Evolutionary conservation across 53 echinoderm and acorn worm genomes (phyloP).

Genomic region (Luidia sarsii): DNA sequence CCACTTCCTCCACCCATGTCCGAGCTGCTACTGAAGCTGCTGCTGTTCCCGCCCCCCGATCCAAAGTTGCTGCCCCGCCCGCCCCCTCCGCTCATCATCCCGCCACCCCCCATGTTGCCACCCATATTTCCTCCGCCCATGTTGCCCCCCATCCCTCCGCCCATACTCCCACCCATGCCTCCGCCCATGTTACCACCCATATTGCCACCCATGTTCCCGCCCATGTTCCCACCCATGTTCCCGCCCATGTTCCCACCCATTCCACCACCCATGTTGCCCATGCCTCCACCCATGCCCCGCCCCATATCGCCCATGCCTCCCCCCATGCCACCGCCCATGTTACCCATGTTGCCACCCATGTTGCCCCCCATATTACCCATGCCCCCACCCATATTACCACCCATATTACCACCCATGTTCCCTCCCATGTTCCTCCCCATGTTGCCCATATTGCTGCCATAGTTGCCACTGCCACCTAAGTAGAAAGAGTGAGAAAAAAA

Average conservation of each 20-base stretch:
- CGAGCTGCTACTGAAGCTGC: conserved; percentile 15
- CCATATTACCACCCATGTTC: conserved; percentile 26
- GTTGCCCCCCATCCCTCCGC: conserved; percentile 7
- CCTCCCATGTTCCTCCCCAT: conserved; percentile 20
- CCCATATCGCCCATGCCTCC: conserved; percentile 33
- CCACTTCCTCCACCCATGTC: conserved; percentile 12
- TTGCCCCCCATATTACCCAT: conserved; percentile 29
- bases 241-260: conserved; percentile 34
- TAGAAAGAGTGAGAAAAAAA: neutral
- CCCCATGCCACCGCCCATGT: conserved; percentile 39
- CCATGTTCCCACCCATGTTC: conserved; percentile 49
- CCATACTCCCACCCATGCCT: conserved; percentile 37
- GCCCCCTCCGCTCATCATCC: neutral
- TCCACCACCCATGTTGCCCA: conserved; percentile 20
- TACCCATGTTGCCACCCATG: conserved; percentile 9
- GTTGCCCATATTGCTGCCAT: conserved; percentile 34
- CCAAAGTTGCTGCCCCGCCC: neutral
- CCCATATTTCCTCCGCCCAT: conserved; percentile 32
- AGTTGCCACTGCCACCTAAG: conserved; percentile 11
- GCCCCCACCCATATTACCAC: conserved; percentile 12
- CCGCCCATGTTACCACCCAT: conserved; percentile 42
- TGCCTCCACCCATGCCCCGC: conserved; percentile 36
- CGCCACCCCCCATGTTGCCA: neutral
- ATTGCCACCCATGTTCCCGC: conserved; percentile 44
- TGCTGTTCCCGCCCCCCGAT: conserved; percentile 4